phyloP scores from a whole-genome alignment of 2,113 vertebrate genomes.

The Perccottus glenii region DNA sequence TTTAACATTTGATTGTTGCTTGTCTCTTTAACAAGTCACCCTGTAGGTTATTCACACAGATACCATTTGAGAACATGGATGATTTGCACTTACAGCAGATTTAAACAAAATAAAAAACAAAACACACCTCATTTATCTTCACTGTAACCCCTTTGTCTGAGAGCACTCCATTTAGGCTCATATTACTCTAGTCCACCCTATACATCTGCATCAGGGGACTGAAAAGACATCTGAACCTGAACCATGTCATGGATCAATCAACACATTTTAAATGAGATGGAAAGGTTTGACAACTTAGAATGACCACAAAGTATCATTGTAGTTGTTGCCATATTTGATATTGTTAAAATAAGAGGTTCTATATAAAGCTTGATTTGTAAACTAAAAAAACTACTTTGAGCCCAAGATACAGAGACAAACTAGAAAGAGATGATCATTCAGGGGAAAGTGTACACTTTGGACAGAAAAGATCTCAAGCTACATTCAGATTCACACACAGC shows the following conservation, averaged over 20 bases:
- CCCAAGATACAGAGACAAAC: constrained; percentile 42
- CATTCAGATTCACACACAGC: constrained; percentile 64
- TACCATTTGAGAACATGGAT: background rate
- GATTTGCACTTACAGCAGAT: background rate
- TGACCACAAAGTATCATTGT: constrained; percentile 36
- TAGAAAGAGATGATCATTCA: constrained; percentile 12
- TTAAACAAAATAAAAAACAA: background rate
- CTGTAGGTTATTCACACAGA: background rate
- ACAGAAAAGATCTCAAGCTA: constrained; percentile 50
- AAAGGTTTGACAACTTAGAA: constrained; percentile 27
- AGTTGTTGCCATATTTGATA: background rate
- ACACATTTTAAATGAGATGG: constrained; percentile 31
- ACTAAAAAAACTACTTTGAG: background rate
- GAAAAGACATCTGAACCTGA: constrained; percentile 37
- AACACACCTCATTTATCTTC: constrained; percentile 29
- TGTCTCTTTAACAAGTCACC: background rate
- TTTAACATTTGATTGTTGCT: background rate
- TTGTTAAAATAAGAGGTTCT: background rate
- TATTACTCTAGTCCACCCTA: constrained; percentile 31
- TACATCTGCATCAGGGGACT: constrained; percentile 8
- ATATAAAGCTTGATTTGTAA: background rate
- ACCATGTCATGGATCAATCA: constrained; percentile 42
- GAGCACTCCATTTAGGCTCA: constrained; percentile 20
- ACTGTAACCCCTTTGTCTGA: constrained; percentile 18
- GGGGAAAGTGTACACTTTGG: constrained; percentile 14